Base-by-base conservation (phyloP, 2,888 invertebrate species). In the Dynastes grantii region DNA sequence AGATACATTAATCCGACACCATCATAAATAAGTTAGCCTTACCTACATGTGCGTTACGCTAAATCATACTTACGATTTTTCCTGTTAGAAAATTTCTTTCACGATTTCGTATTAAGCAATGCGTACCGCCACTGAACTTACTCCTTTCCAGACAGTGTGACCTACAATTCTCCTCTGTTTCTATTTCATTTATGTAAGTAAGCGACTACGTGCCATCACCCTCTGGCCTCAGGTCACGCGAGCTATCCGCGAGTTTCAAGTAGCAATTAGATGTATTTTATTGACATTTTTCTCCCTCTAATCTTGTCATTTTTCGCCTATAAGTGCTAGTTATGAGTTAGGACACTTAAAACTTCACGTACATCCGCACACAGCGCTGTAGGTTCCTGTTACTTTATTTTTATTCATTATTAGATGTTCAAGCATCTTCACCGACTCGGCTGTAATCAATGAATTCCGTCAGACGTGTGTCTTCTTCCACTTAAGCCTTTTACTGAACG, bases 221-320 rank as follows among this genome's bases (percentile, higher is more conserved):
- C 65, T 45, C 49, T 68, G 27, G 22, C 68, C 40, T 68, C 68
- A 27, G 58, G 81, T 77, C 78, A 77, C 73, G 76, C 76, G 68
- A 79, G 63, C 64, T 78, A 80, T 79, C 75, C 70, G 71, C 78
- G 55, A 80, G 80, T 82, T 81, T 83, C 81, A 80, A 83, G 83
- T 82, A 80, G 83, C 81, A 82, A 82, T 83, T 83, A 83, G 80
- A 81, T 80, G 80, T 80, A 80, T 81, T 83, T 82, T 83, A 82
- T 83, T 82, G 82, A 81, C 81, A 80, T 81, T 79, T 79, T 77
- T 40, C 76, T 76, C 65, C 73, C 75, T 64, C 55, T 67, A 55
- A 68, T 58, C 40, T 27, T 40, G 45, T 68, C 76, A 61, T 75
- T 75, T 75, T 61, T 61, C 27, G 45, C 40, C 6, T 61, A 61